Percentiles rank a stretch among this genome's conserved stretches.
Evolutionary conservation across 2,888 invertebrate species (phyloP).

Genomic region (Cybosia mesomella): DNA sequence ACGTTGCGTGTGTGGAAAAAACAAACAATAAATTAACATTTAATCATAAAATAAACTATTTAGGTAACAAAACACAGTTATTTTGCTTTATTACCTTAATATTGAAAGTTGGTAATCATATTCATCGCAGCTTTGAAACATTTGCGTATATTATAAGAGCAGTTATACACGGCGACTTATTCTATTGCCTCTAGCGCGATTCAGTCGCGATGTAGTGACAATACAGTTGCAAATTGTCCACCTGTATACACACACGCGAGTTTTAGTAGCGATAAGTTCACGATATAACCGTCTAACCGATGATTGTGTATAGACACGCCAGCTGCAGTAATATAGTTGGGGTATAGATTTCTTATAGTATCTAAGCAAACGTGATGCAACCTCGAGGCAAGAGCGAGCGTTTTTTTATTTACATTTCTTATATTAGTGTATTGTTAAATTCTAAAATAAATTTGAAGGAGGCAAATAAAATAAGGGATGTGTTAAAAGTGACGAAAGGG

Average conservation of each 20-base stretch:
- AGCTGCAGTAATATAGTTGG: not conserved
- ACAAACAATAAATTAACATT: conserved; percentile 46
- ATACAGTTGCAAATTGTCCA: not conserved
- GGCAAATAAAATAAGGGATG: too few relatives aligned
- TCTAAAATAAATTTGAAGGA: too few relatives aligned
- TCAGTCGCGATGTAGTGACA: not conserved
- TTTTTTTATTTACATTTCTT: too few relatives aligned
- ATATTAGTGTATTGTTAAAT: too few relatives aligned
- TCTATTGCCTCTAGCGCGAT: not conserved
- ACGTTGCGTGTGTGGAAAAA: conserved; percentile 46
- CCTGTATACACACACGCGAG: not conserved
- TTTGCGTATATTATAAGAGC: conserved; percentile 20
- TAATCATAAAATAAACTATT: conserved; percentile 48
- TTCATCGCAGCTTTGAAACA: conserved; percentile 17
- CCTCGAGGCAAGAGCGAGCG: not conserved
- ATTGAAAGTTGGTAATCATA: conserved; percentile 34
- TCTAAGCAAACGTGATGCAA: not conserved
- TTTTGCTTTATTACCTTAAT: conserved; percentile 32
- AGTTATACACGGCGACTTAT: conserved; percentile 17
- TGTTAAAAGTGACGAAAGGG: too few relatives aligned
- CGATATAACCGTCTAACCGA: not conserved
- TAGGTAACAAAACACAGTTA: conserved; percentile 40
- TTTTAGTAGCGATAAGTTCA: not conserved
- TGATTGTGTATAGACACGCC: not conserved
- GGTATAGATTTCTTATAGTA: not conserved